Conservation (phyloP, 2,113 vertebrate species). For the Alouatta palliata region DNA sequence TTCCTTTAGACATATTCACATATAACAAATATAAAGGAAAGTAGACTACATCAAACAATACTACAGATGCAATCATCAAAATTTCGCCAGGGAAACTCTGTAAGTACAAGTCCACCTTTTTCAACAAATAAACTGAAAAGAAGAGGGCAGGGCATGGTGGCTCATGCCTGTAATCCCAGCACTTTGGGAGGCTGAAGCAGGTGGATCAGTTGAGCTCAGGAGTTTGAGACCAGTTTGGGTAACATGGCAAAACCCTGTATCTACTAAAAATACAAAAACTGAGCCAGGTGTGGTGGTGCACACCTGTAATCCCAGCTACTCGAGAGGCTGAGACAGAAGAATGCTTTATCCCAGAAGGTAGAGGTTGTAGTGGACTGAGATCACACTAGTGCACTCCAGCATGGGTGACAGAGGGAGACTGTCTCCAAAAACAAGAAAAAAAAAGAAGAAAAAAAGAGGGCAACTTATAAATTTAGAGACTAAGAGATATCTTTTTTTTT, state of each 20-base stretch:
- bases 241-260: background rate
- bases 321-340: background rate
- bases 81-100: background rate
- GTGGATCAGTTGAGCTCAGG: no score
- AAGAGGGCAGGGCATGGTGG: background rate
- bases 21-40: background rate
- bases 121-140: background rate
- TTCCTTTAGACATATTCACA: background rate
- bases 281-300: background rate
- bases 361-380: background rate
- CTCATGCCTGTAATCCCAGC: background rate
- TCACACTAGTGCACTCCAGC: background rate
- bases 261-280: background rate
- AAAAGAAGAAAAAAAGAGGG: no score
- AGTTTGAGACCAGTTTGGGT: background rate
- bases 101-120: background rate
- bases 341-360: background rate
- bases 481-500: no score
- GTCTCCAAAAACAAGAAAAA: background rate
- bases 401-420: background rate
- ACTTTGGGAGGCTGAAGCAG: background rate
- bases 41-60: background rate
- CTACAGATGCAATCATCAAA: background rate
- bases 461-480: no score
- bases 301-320: background rate